These are phyloP conservation scores for Drosophila quadrilineata DNA, from an alignment of 1,140 invertebrate genomes.

Conservation along the genomic window DNA sequence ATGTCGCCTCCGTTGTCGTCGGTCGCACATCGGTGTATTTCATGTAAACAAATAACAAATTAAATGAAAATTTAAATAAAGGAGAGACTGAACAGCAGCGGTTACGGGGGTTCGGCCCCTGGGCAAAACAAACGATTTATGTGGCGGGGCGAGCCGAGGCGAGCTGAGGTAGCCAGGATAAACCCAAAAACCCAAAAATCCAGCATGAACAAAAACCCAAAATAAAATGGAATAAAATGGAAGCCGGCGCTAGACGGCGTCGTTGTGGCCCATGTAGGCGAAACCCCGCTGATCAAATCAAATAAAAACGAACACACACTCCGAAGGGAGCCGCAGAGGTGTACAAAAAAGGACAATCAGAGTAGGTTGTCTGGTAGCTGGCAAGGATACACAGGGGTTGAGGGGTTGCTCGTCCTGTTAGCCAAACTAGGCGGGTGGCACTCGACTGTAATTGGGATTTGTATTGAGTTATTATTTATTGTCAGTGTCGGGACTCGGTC, in stretches of 20 bases:
- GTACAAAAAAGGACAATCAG: conserved; percentile 60
- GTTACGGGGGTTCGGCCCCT: conserved; percentile 10
- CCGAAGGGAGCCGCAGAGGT: conserved; percentile 14
- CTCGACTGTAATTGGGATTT: conserved; percentile 76
- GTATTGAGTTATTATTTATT: conserved; percentile 81
- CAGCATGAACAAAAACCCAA: no score
- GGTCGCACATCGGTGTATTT: conserved; percentile 67
- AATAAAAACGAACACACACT: conserved; percentile 69
- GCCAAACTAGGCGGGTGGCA: conserved; percentile 66
- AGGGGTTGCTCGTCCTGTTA: conserved; percentile 42
- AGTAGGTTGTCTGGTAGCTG: conserved; percentile 66
- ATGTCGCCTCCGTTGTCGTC: conserved; percentile 70
- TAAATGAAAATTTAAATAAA: conserved; percentile 80
- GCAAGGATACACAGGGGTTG: conserved; percentile 52
- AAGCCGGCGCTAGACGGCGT: conserved; percentile 50
- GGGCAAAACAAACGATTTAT: conserved; percentile 68
- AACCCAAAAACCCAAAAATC: conserved; percentile 65
- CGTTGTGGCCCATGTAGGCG: conserved; percentile 63
- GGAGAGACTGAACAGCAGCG: conserved; percentile 35
- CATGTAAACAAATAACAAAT: conserved; percentile 81
- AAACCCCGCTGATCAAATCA: conserved; percentile 81
- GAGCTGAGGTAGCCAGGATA: no score
- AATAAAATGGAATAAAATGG: conserved; percentile 21
- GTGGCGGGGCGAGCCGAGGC: conserved; percentile 49
- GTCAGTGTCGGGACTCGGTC: conserved; percentile 44